Evolutionary conservation across 1,140 invertebrate species (phyloP).

Genomic region (Spodoptera litura): DNA sequence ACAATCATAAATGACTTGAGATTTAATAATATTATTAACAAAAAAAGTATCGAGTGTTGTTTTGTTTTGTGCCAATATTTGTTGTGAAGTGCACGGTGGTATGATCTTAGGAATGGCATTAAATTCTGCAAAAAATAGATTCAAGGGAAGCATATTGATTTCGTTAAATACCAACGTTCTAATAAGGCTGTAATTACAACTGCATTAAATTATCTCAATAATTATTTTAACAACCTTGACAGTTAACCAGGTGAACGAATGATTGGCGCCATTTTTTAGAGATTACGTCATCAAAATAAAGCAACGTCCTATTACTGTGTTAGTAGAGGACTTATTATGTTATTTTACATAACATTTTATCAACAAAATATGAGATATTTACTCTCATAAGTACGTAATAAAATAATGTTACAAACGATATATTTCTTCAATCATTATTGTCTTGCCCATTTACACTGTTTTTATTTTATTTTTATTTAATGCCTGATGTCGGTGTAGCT

Average conservation of each 20-base stretch:
- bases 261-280: slow-evolving; percentile 33
- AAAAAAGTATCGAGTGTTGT: slow-evolving; percentile 51
- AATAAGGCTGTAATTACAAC: slow-evolving; percentile 15
- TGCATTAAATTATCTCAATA: slow-evolving; percentile 24
- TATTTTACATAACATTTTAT: no score
- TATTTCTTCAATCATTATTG: neutral
- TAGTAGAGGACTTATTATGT: slow-evolving; percentile 10
- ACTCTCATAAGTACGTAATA: slow-evolving; percentile 4
- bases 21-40: slow-evolving; percentile 17
- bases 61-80: slow-evolving; percentile 64
- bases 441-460: slow-evolving; percentile 36
- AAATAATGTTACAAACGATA: slow-evolving; percentile 22
- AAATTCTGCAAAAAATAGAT: slow-evolving; percentile 30
- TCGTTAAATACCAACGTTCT: neutral
- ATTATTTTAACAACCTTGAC: neutral
- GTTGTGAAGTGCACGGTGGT: slow-evolving; percentile 42
- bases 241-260: slow-evolving; percentile 6
- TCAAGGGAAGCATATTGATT: slow-evolving; percentile 3
- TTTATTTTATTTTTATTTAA: slow-evolving; percentile 9
- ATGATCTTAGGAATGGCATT: slow-evolving; percentile 50
- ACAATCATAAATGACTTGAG: slow-evolving; percentile 9
- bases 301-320: neutral
- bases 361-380: slow-evolving; percentile 11
- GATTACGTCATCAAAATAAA: slow-evolving; percentile 16
- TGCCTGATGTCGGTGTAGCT: neutral